Conservation (phyloP, 35 echinoderm and acorn worm species). For the Heliocidaris tuberculata region DNA sequence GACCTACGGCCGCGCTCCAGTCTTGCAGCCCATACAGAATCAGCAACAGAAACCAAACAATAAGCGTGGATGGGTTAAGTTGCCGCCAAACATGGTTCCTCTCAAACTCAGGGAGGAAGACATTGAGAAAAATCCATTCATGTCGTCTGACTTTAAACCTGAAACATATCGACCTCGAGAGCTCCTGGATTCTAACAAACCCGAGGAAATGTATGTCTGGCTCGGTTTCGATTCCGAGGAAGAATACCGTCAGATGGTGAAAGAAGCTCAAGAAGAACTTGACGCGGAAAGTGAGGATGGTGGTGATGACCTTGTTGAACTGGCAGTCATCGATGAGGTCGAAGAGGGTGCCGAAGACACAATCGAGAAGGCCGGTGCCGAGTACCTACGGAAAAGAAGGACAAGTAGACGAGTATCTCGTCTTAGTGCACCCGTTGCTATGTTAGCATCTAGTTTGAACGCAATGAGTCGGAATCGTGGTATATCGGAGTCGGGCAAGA, state of each 20-base stretch:
- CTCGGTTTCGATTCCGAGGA: constrained; percentile 74
- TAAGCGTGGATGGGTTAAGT: constrained; percentile 29
- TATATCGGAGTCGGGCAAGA: background rate
- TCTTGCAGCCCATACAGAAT: constrained; percentile 48
- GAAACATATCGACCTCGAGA: constrained; percentile 50
- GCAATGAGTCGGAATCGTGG: background rate
- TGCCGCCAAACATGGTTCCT: constrained; percentile 37
- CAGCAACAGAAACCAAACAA: constrained; percentile 4
- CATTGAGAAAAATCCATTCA: constrained; percentile 63
- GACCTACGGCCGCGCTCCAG: constrained; percentile 44
- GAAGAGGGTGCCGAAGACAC: background rate
- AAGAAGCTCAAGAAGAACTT: constrained; percentile 12
- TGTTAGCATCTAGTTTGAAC: constrained; percentile 33
- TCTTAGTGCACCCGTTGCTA: constrained; percentile 42
- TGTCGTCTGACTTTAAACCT: constrained; percentile 64
- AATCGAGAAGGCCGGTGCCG: background rate
- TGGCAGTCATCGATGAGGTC: constrained; percentile 37
- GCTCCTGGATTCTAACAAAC: constrained; percentile 41
- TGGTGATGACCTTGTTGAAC: constrained; percentile 33
- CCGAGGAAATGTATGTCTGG: constrained; percentile 77
- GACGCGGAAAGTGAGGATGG: constrained; percentile 20
- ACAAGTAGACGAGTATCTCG: constrained; percentile 48
- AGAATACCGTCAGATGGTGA: constrained; percentile 23
- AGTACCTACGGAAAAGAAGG: background rate
- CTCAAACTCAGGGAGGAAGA: constrained; percentile 54